Conservation (phyloP, 1,140 invertebrate species). For the Aphelenchoides fujianensis region DNA sequence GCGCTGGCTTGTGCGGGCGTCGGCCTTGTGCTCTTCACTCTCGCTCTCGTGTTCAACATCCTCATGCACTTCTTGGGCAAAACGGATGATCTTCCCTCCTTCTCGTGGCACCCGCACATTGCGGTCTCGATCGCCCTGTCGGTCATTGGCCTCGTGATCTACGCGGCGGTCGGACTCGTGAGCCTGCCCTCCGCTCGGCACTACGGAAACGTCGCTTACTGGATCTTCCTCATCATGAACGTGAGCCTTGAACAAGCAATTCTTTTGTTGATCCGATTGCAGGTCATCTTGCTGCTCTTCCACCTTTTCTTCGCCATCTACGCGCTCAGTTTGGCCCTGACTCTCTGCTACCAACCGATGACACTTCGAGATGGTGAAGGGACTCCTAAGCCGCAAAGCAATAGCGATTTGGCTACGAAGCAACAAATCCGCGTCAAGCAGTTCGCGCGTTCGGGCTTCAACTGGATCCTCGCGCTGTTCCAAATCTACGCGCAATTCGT, state of each 20-base stretch:
- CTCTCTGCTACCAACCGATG: neutral
- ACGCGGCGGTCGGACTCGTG: neutral
- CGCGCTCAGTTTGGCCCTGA: neutral
- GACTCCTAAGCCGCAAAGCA: neutral
- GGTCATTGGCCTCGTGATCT: neutral
- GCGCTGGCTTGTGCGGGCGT: neutral
- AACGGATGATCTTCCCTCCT: neutral
- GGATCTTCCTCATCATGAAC: neutral
- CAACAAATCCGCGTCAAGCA: neutral
- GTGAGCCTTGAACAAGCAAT: neutral
- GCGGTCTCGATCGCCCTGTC: neutral
- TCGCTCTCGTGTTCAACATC: neutral
- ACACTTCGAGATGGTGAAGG: neutral
- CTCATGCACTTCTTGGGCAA: neutral
- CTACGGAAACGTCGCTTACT: neutral
- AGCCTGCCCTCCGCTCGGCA: neutral
- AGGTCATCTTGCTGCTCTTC: neutral
- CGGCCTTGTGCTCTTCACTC: neutral
- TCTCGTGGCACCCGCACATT: neutral
- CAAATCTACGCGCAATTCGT: neutral
- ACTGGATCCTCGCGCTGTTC: neutral
- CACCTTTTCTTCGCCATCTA: neutral
- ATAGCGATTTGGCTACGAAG: neutral
- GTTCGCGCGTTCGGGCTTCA: neutral
- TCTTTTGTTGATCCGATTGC: neutral